A percentile compares a stretch with the other conserved stretches of the same genome.
Conservation (phyloP, 2,113 vertebrate species). For the Ceyx margarethae region DNA sequence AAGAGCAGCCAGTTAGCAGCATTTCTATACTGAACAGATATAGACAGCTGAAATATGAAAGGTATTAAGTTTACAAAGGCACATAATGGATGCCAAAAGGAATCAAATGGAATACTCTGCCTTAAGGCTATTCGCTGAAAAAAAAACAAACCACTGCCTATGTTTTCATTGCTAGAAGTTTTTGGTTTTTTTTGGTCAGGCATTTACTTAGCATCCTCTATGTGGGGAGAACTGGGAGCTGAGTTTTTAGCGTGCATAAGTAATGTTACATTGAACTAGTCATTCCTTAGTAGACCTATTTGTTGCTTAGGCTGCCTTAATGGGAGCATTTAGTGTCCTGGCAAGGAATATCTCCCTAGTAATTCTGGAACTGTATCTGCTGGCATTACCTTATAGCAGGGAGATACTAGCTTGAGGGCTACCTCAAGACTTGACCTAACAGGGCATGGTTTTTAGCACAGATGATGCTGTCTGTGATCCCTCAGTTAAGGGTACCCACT, state of each 20-base stretch:
- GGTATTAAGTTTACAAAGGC: neutral
- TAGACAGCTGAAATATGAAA: neutral
- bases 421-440: neutral
- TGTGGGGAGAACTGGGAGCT: neutral
- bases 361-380: neutral
- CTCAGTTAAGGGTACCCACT: neutral
- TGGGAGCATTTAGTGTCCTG: neutral
- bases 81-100: rapidly evolving
- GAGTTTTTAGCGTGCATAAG: neutral
- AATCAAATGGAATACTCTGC: neutral
- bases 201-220: neutral
- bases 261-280: neutral
- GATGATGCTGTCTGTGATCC: neutral
- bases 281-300: neutral
- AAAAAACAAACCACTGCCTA: neutral
- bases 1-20: neutral
- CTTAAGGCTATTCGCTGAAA: neutral
- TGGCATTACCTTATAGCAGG: neutral
- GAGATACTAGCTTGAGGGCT: neutral
- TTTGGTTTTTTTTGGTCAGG: neutral
- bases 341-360: neutral
- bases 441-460: neutral
- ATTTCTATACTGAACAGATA: neutral
- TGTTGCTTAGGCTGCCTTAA: neutral
- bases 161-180: neutral